phyloP scores from a whole-genome alignment of 2,888 invertebrate genomes.

The Hemithea aestivaria region DNA sequence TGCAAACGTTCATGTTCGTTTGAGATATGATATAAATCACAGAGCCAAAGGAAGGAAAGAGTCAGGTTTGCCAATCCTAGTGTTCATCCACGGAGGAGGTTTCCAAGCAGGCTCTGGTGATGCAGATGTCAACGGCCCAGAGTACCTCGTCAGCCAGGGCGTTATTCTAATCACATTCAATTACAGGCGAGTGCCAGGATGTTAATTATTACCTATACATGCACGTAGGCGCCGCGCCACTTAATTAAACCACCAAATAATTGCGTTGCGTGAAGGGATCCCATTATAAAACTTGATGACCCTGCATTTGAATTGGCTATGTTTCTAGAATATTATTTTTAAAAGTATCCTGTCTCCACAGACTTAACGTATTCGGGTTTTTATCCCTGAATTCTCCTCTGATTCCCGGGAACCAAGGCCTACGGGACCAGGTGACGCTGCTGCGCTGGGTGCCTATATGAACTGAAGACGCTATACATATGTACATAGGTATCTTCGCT shows the following conservation, averaged over 20 bases:
- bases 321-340: no score
- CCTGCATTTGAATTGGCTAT: no score
- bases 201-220: no score
- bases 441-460: conserved; percentile 44
- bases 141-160: conserved; percentile 53
- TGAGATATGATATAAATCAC: conserved; percentile 19
- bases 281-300: no score
- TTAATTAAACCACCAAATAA: no score
- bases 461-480: no score
- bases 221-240: no score
- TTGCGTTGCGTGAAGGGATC: no score
- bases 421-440: conserved; percentile 35
- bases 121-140: conserved; percentile 59
- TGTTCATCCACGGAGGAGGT: conserved; percentile 68
- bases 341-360: no score
- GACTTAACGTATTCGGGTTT: conserved; percentile 43
- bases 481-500: no score
- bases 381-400: conserved; percentile 36
- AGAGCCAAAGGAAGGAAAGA: conserved; percentile 15
- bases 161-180: conserved; percentile 69
- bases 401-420: conserved; percentile 43
- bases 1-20: conserved; percentile 64
- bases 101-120: conserved; percentile 66
- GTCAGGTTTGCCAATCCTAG: conserved; percentile 60
- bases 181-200: conserved; percentile 64